Conservation (phyloP, 2,888 invertebrate genomes). For the Xestia c-nigrum region DNA sequence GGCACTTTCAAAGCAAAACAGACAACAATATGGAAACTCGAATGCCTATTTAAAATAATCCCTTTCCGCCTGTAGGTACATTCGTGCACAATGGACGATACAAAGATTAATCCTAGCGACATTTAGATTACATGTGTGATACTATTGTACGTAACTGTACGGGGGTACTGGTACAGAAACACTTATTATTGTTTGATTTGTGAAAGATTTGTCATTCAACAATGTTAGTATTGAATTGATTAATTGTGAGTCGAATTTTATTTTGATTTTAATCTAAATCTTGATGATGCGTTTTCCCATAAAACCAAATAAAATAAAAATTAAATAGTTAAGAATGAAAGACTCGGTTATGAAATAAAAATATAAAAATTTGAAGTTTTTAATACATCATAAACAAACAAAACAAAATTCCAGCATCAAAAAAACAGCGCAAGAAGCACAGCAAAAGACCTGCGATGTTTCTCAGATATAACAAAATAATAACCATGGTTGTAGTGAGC, state of each 20-base stretch:
- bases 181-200: constrained; percentile 26
- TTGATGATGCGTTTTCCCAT: neutral
- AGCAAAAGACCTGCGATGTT: neutral
- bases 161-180: constrained; percentile 23
- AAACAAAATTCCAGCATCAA: neutral
- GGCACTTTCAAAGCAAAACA: constrained; percentile 4
- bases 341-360: neutral
- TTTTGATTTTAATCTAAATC: constrained; percentile 9
- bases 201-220: constrained; percentile 7
- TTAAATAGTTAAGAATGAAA: neutral
- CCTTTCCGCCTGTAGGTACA: constrained; percentile 40
- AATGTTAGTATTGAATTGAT: constrained; percentile 13
- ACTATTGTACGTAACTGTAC: constrained; percentile 58
- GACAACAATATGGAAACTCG: constrained; percentile 18
- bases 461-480: neutral
- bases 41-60: constrained; percentile 65
- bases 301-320: neutral
- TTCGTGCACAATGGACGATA: constrained; percentile 57
- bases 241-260: constrained; percentile 18
- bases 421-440: neutral
- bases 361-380: neutral
- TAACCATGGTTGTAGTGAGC: neutral
- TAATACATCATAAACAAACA: neutral
- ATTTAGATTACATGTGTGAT: constrained; percentile 74
- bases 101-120: constrained; percentile 72